Conservation (phyloP, 1,140 invertebrate genomes). For the Yoshiicerus persimilis region DNA sequence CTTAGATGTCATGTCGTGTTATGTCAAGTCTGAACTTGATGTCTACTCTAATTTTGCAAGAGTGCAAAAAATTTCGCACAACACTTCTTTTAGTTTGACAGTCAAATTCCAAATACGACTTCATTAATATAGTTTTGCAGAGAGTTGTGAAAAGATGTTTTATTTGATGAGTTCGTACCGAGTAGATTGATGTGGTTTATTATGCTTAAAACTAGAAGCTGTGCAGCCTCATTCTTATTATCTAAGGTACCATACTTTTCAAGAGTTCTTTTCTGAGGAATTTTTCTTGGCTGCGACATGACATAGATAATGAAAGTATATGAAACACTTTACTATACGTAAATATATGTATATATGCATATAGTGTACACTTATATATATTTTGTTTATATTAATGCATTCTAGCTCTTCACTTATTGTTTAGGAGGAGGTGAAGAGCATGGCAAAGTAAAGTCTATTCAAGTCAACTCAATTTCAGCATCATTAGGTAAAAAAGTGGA, state of each 20-base stretch:
- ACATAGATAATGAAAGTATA: background rate
- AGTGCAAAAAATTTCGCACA: background rate
- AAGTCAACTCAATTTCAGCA: slow-evolving; percentile 34
- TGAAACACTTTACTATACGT: background rate
- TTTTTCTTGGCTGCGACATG: background rate
- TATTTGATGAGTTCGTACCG: background rate
- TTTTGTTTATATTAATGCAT: background rate
- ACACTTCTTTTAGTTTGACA: background rate
- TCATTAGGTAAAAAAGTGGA: slow-evolving; percentile 36
- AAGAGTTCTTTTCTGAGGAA: background rate
- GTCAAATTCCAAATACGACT: background rate
- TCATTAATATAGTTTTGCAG: background rate
- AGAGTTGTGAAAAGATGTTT: too few relatives aligned
- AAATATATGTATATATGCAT: background rate
- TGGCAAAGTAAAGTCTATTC: slow-evolving; percentile 23
- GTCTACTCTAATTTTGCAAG: background rate
- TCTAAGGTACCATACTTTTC: background rate
- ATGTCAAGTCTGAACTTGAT: background rate
- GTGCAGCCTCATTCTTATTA: background rate
- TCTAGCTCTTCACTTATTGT: background rate
- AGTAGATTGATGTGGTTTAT: background rate
- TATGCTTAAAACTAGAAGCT: background rate
- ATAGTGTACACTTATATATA: background rate
- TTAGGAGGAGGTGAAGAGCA: background rate
- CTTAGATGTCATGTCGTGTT: background rate